Evolutionary conservation across 2,888 invertebrate genomes (phyloP), one percentile per base, ranked within the genome.

Genomic region (Amblyjoppa fuscipennis): DNA sequence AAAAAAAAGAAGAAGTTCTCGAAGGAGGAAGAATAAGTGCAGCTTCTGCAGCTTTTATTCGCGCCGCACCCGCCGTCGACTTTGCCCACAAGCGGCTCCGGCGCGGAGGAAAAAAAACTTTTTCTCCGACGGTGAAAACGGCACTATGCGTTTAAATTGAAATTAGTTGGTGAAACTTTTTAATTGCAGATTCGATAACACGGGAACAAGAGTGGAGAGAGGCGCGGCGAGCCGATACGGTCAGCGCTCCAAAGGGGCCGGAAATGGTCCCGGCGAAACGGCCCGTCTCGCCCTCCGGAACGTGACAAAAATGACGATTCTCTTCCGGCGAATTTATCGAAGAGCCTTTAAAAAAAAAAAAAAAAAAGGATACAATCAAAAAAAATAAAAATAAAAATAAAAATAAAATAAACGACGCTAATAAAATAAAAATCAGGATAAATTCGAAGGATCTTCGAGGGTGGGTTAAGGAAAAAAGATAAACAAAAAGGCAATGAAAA

Each of bases 121-220:
- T 71, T 64, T 53, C 64, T 34, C 49, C 41, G 31, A 61, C 70
- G 59, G 38, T 59, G 45, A 70, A 70, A 68, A 75, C 53, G 79
- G 87, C 69, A 86, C 89, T 73, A 49, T 90, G 88, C 91, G 90
- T 92, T 93, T 92, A 92, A 93, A 93, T 93, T 93, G 92, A 93
- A 93, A 93, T 93, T 93, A 93, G 92, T 92, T 91, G 90, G 68
- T 85, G 70, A 87, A 93, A 93, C 92, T 93, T 93, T 93, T 93
- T 93, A 93, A 93, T 93, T 93, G 93, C 92, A 90, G 92, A 93
- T 93, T 93, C 92, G 93, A 93, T 93, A 92, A 91, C 91, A 90
- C 81, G 73, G 83, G 74, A 75, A 76, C 66, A 66, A 76, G 76
- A 75, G 73, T 78, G 68, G 56, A 73, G 3, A 70, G 61, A 59